Conservation (phyloP, 2,113 vertebrate species). For the Vombatus ursinus region DNA sequence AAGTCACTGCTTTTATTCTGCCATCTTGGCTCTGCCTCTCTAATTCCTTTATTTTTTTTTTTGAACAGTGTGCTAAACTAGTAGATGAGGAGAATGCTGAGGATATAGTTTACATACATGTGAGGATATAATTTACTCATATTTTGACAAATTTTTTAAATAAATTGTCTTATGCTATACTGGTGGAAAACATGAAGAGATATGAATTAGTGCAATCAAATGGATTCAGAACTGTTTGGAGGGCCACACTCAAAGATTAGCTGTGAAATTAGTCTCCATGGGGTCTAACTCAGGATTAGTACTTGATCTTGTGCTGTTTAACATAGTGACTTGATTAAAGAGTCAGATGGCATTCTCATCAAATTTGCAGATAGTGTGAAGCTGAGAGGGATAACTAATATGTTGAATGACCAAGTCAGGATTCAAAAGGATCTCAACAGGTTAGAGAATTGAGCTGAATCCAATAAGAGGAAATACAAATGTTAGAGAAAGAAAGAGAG, state of each 20-base stretch:
- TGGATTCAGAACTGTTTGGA: background rate
- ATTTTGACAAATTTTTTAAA: background rate
- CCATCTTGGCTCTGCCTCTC: no score
- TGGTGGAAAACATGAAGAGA: background rate
- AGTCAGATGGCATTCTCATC: background rate
- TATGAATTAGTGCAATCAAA: background rate
- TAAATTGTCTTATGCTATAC: background rate
- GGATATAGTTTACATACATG: background rate
- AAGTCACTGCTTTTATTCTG: no score
- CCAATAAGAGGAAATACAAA: background rate
- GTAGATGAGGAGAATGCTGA: background rate
- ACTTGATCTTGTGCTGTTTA: background rate
- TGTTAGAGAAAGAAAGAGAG: no score
- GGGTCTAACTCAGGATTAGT: background rate
- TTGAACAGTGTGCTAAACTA: background rate
- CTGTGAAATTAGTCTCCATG: background rate
- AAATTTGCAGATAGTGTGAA: background rate
- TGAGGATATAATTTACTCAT: background rate
- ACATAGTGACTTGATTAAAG: background rate
- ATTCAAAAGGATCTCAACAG: background rate
- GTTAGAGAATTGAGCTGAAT: background rate
- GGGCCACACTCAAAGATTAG: background rate
- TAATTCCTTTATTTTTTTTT: background rate
- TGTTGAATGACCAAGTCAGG: background rate
- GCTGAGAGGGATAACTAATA: background rate